Base-by-base conservation (phyloP, 2,113 vertebrate species). In the Charadrius vociferus region DNA sequence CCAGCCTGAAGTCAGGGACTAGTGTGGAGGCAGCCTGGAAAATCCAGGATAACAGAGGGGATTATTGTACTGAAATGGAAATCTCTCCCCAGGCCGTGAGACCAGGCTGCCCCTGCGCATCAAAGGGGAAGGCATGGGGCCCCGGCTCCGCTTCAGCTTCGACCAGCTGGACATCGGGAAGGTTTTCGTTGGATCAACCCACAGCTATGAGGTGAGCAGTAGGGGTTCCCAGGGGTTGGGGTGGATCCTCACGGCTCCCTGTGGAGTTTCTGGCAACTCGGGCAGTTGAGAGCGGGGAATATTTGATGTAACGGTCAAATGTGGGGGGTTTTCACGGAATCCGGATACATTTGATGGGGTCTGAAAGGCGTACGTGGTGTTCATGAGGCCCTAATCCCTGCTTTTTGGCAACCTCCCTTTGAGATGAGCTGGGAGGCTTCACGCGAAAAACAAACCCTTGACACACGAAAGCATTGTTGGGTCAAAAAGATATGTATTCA, bases 61-160 rank as follows among this genome's bases (percentile, higher is more conserved):
- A 63, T 91, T 58, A 3, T 27, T 59, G n/a, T 88, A 36, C 77
- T 94, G 79, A 92, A 56, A 88, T 27, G 61, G 22, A 58, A 29
- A 80, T 82, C 29, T 95, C 88, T 87, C 39, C 68, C 10, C 52
- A 99, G 99, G 99, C 22, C 91, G 97, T 65, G 98, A 99, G 89
- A 96, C 95, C 34, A 97, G 98, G 14, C 95, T 99, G 61, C 98
- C 99, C 14, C 98, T 99, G 75, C 56, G 80, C 16, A 83, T 99
- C 94, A 98, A 90, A 90, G 99, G 98, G 3, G 98, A 99, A 95
- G 99, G 98, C 32, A n/a, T 98, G 7, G 99, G 99, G 17, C 99
- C 99, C 36, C 93, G 96, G 71, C 92, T 99, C 37, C 41, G 93
- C 55, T 98, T 99, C 95, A 98, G 78, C 94, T 98, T 98, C 61